phyloP scores from a whole-genome alignment of 2,797 vertebrate genomes.

The Salmo trutta region DNA sequence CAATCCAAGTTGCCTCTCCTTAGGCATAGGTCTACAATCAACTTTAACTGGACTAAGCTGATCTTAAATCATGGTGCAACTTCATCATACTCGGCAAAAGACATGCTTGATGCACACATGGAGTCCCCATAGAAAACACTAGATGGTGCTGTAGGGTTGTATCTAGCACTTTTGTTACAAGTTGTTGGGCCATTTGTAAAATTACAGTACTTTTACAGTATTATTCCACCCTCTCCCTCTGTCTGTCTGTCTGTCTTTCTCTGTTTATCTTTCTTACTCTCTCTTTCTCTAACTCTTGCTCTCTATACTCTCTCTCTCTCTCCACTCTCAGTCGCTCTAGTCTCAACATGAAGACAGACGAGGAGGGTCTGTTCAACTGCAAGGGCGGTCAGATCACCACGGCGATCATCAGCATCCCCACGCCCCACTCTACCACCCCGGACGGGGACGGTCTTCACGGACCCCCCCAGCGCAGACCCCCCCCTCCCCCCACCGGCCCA shows the following conservation, averaged over 20 bases:
- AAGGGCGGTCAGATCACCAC: slow-evolving; percentile 91
- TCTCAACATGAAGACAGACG: slow-evolving; percentile 90
- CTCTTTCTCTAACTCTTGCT: neutral
- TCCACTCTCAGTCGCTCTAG: slow-evolving; percentile 83
- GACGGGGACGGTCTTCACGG: slow-evolving; percentile 80
- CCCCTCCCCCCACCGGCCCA: slow-evolving; percentile 69
- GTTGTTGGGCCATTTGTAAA: neutral
- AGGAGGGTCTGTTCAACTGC: slow-evolving; percentile 87
- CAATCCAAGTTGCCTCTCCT: neutral
- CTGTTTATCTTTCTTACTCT: neutral
- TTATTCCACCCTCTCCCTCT: neutral
- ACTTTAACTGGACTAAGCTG: neutral
- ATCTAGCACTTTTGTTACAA: neutral
- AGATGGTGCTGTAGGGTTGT: slow-evolving; percentile 8
- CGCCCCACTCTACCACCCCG: slow-evolving; percentile 80
- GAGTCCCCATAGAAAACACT: slow-evolving; percentile 5
- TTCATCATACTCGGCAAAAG: neutral
- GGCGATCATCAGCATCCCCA: slow-evolving; percentile 96
- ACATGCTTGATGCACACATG: neutral
- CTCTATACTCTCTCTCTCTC: slow-evolving; percentile 7
- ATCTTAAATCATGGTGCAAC: neutral
- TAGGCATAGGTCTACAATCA: neutral
- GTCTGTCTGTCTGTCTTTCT: too few relatives aligned
- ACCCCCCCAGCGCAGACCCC: slow-evolving; percentile 55
- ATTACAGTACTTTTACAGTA: neutral